Base-by-base conservation (phyloP, 2,113 vertebrate species). In the Perccottus glenii region DNA sequence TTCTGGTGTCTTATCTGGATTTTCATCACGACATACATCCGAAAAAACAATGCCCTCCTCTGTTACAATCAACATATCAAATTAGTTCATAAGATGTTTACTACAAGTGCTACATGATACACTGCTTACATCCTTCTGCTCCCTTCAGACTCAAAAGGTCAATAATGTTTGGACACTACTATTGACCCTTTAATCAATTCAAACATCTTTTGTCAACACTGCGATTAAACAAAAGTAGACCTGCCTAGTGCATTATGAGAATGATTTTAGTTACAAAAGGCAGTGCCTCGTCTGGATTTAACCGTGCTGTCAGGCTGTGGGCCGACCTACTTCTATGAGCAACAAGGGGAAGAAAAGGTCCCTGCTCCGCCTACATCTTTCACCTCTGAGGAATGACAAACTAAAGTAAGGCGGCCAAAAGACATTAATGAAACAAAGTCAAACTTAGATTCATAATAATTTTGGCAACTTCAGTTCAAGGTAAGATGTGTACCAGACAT, bases 361-460 rank as follows among this genome's bases (percentile, higher is more conserved):
- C 0, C 65, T 59, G 64, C 75, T 88, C 81, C 51, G 59, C 68
- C 92, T 92, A 88, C 90, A 89, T 48, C 7, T 53, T 73, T 86
- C 75, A 78, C 77, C 78, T 70, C 74, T 52, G 43, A 80, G 85
- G 82, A 89, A 90, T 88, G 85, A 45, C 62, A 6, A 16, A 12
- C 59, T 63, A 48, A 56, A 52, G 58, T n/a, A 51, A 75, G 73
- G 43, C 51, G 33, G 60, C 48, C 62, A 83, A 67, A 65, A 49
- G 61, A 70, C 68, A 65, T 58, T 46, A 62, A 64, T 56, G 36
- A 77, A 68, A 72, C 47, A 32, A 16, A 3, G 12, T 75, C 70
- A 70, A 38, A 60, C 75, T 75, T 73, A 71, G 46, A 46, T 70
- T 53, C 38, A 48, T 52, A 60, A 81, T 63, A 60, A 50, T 65